Percentiles rank a stretch among this genome's conserved stretches.
Conservation (phyloP, 2,797 vertebrate genomes). For the Lepilemur ruficaudatus region DNA sequence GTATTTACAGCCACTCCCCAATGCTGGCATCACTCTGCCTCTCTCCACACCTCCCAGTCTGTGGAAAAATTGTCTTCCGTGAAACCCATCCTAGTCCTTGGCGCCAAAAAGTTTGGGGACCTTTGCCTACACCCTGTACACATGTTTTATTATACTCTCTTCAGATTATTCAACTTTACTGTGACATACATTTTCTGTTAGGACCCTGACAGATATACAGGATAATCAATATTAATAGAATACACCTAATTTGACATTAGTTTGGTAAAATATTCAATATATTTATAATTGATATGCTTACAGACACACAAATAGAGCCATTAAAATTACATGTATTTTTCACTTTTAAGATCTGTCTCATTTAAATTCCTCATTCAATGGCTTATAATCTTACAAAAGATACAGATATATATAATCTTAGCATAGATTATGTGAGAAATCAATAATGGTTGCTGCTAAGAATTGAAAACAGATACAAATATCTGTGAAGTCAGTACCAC, state of each 20-base stretch:
- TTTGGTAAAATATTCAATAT: background rate
- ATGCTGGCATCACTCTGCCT: no score
- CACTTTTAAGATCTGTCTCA: background rate
- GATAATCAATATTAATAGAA: background rate
- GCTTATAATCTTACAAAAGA: background rate
- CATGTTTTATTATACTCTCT: background rate
- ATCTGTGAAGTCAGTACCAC: background rate
- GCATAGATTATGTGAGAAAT: background rate
- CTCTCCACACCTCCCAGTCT: no score
- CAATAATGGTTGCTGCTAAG: background rate
- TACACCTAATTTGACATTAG: background rate
- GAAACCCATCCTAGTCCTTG: no score
- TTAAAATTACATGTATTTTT: background rate
- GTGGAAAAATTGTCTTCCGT: no score
- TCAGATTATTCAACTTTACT: background rate
- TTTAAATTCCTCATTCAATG: background rate
- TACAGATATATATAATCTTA: background rate
- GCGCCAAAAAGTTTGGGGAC: no score
- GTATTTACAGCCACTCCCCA: no score
- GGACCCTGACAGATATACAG: background rate
- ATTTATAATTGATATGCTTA: background rate
- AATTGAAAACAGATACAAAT: background rate
- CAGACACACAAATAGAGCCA: background rate
- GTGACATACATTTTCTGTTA: background rate
- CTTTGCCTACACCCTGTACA: background rate